Evolutionary conservation across 2,888 invertebrate species (phyloP), one percentile per base, ranked within the genome.

Genomic region (Spodoptera picta): DNA sequence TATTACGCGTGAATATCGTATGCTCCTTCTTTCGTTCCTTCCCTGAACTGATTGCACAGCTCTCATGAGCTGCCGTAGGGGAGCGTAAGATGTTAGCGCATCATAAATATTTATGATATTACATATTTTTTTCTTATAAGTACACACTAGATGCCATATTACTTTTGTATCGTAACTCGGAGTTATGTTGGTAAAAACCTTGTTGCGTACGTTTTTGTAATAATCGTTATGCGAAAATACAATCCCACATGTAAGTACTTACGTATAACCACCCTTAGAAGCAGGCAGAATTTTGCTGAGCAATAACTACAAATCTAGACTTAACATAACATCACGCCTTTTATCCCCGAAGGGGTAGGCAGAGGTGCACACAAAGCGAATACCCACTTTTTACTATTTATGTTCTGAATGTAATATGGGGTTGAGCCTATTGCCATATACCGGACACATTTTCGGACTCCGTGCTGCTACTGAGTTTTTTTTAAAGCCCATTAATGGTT

Each of bases 1-100:
- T 93, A 94, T 94, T 92, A 87, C 91, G 83, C 86, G 91, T 94
- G 93, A 94, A 94, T 94, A 93, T 91, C 89, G 88, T 89, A 93
- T 89, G 88, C 80, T 83, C 79, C 81, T 88, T 89, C 87, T 90
- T 90, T 87, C 66, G 45, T 53, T 53, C 14, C 31, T 63, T 24
- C n/a, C 71, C 85, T 80, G 81, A 81, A 86, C 85, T 87, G 87
- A 90, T 90, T 92, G 89, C 88, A 77, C 71, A 83, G 75, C 82
- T 82, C 81, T 79, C 81, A 83, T 68, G 69, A 81, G 76, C 75
- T 78, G 65, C 77, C 73, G 80, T 81, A 79, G 78, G 71, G 81
- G 81, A 65, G 78, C 78, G 79, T 82, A 78, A 79, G 75, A 71
- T 69, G 72, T 80, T 81, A 73, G 67, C 67, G 69, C 58, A 45